Evolutionary conservation across 2,797 vertebrate genomes (phyloP).

Genomic region (Sebastes diaconus): DNA sequence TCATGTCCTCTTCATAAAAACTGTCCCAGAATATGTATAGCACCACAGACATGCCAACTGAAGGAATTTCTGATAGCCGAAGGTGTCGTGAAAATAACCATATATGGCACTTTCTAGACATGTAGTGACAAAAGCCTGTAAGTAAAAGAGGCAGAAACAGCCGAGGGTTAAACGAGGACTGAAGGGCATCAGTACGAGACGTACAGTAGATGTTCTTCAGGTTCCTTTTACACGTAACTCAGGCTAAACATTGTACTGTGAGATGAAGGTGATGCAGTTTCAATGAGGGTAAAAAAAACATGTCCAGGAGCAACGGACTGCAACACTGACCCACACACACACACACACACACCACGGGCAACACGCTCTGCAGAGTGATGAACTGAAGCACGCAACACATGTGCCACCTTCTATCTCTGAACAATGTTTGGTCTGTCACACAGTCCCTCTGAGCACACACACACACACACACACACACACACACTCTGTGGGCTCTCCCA

Average conservation of each 20-base stretch:
- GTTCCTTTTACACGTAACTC: neutral
- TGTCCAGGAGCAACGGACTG: neutral
- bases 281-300: neutral
- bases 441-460: neutral
- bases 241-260: neutral
- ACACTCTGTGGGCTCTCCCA: neutral
- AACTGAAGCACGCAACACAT: constrained; percentile 24
- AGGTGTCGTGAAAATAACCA: neutral
- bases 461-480: neutral
- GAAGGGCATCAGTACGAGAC: neutral
- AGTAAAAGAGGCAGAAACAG: neutral
- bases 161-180: neutral
- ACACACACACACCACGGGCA: neutral
- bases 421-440: constrained; percentile 29
- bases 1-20: neutral
- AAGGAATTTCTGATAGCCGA: neutral
- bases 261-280: neutral
- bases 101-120: neutral
- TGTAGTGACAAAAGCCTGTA: neutral
- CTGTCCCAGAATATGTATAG: too few species aligned
- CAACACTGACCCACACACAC: neutral
- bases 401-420: constrained; percentile 23
- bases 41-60: neutral
- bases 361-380: neutral
- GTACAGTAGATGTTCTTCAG: neutral